Evolutionary conservation across 23 tunicate species (phyloP).

Genomic region (Ciona savignyi): DNA sequence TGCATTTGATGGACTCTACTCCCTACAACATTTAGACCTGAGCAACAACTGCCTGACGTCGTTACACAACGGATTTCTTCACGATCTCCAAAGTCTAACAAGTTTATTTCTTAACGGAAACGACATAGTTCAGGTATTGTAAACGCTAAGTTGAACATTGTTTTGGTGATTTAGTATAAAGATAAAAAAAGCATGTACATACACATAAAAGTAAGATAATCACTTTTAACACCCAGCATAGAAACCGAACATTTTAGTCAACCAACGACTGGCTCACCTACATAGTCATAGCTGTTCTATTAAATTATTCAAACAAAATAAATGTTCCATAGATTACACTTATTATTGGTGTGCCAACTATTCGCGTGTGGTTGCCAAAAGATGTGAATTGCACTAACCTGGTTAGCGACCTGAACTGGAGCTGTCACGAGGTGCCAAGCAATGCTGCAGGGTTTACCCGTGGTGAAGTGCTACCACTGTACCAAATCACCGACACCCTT

Average conservation of each 20-base stretch:
- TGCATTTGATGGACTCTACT: neutral
- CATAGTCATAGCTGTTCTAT: too few relatives aligned
- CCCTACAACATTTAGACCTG: neutral
- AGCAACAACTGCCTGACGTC: neutral
- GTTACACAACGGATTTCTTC: neutral
- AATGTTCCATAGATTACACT: neutral
- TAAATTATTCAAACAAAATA: too few relatives aligned
- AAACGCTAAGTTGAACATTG: neutral
- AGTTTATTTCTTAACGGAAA: neutral
- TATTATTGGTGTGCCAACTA: neutral
- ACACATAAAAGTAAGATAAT: too few relatives aligned
- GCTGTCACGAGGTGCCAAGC: neutral
- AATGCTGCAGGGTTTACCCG: neutral
- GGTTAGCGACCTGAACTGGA: neutral
- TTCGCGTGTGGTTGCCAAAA: neutral
- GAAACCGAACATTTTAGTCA: too few relatives aligned
- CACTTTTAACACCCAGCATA: too few relatives aligned
- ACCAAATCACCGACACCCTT: neutral
- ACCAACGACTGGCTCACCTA: too few relatives aligned
- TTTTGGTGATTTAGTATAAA: neutral
- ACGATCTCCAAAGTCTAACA: neutral
- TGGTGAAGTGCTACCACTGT: neutral
- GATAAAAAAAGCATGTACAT: too few relatives aligned
- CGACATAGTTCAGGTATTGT: neutral
- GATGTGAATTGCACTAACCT: neutral